Percentiles rank a stretch among this genome's conserved stretches.
phyloP scores from a whole-genome alignment of 2,888 invertebrate species.

The Schizotus pectinicornis region DNA sequence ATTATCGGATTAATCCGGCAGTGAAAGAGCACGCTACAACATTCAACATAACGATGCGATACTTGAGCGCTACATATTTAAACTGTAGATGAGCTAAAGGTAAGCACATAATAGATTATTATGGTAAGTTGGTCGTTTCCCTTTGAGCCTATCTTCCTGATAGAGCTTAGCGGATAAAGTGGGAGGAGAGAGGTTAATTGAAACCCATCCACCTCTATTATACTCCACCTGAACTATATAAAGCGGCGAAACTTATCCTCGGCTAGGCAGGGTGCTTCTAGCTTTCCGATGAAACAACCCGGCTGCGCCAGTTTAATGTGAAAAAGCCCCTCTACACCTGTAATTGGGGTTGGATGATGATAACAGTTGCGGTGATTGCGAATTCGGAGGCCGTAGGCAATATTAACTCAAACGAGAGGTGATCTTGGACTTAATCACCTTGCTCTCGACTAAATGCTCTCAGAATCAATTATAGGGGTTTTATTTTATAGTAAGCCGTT shows the following conservation, averaged over 20 bases:
- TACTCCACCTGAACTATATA: slow-evolving; percentile 53
- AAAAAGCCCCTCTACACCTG: background rate
- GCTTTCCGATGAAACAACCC: background rate
- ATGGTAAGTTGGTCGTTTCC: slow-evolving; percentile 51
- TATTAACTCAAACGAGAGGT: background rate
- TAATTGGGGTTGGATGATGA: background rate
- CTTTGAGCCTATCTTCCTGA: slow-evolving; percentile 47
- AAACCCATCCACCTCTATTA: slow-evolving; percentile 57
- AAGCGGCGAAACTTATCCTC: slow-evolving; percentile 51
- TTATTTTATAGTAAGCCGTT: background rate
- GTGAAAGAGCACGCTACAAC: slow-evolving; percentile 2
- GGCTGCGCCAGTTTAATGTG: background rate
- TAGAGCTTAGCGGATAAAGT: slow-evolving; percentile 35
- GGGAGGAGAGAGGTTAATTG: slow-evolving; percentile 53
- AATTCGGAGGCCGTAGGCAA: background rate
- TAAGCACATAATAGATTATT: slow-evolving; percentile 50
- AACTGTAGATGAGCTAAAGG: slow-evolving; percentile 43
- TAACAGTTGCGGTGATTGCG: background rate
- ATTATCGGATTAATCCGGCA: slow-evolving; percentile 4
- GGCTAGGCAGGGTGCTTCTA: slow-evolving; percentile 30
- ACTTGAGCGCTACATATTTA: slow-evolving; percentile 35
- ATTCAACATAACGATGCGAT: slow-evolving; percentile 3
- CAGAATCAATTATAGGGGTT: slow-evolving; percentile 1
- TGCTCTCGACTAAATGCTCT: background rate
- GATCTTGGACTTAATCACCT: background rate